phyloP scores from a whole-genome alignment of 2,888 invertebrate genomes.

The Cryptus viduatorius region DNA sequence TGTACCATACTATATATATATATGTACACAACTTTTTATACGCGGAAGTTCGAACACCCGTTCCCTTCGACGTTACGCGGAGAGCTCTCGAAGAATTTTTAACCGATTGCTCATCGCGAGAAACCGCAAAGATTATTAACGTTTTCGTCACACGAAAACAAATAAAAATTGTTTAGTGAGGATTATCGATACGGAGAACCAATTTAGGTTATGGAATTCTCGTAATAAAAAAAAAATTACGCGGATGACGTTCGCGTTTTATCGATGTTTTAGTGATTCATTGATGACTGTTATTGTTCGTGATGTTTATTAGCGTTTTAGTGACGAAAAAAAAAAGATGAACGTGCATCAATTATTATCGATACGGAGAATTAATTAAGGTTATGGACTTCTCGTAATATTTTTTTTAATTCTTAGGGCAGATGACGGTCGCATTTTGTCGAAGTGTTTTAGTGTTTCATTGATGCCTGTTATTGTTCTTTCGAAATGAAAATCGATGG shows the following conservation, averaged over 20 bases:
- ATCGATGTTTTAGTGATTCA: background rate
- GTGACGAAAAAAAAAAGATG: background rate
- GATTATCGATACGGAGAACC: background rate
- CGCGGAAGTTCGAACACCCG: slow-evolving; percentile 53
- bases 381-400: background rate
- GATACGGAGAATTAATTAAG: background rate
- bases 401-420: slow-evolving; percentile 43
- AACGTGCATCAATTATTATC: background rate
- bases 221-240: background rate
- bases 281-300: background rate
- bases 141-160: background rate
- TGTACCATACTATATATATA: slow-evolving; percentile 22
- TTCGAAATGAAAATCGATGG: slow-evolving; percentile 17
- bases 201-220: background rate
- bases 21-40: slow-evolving; percentile 61
- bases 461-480: slow-evolving; percentile 34
- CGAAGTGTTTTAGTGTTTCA: slow-evolving; percentile 4
- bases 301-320: background rate
- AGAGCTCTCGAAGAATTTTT: slow-evolving; percentile 13
- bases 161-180: background rate
- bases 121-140: background rate
- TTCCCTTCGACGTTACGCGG: background rate
- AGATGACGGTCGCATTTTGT: slow-evolving; percentile 20
- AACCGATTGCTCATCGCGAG: slow-evolving; percentile 13
- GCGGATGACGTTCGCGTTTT: background rate